Percentiles rank a stretch among this genome's conserved stretches.
phyloP scores from a whole-genome alignment of 2,888 invertebrate species.

The Stenotaenia linearis region DNA sequence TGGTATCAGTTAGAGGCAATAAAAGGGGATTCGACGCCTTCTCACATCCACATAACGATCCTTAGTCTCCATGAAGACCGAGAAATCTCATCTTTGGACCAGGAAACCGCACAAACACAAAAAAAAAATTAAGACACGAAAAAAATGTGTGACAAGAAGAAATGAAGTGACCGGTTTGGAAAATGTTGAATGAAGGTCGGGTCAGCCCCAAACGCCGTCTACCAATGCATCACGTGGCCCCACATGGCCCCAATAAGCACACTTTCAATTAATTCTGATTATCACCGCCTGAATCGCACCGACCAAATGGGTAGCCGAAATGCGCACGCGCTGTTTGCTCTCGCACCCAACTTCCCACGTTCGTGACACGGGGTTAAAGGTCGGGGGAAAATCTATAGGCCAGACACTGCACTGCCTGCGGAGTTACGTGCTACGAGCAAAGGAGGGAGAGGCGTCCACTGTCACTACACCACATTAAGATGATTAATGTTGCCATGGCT shows the following conservation, averaged over 20 bases:
- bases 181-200: background rate
- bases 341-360: slow-evolving; percentile 9
- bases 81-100: slow-evolving; percentile 1
- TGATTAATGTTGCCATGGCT: slow-evolving; percentile 15
- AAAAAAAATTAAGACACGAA: no score
- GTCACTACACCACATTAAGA: slow-evolving; percentile 14
- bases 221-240: slow-evolving; percentile 6
- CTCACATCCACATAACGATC: slow-evolving; percentile 29
- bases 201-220: background rate
- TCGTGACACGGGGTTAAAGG: background rate
- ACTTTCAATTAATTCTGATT: slow-evolving; percentile 30
- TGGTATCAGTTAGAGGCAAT: slow-evolving; percentile 32
- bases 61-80: slow-evolving; percentile 7
- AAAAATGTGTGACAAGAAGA: background rate
- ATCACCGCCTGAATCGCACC: slow-evolving; percentile 19
- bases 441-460: background rate
- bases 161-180: background rate
- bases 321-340: slow-evolving; percentile 19
- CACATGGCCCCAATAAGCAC: slow-evolving; percentile 21
- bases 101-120: background rate
- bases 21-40: slow-evolving; percentile 27
- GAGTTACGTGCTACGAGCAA: background rate
- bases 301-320: background rate
- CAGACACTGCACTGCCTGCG: slow-evolving; percentile 19
- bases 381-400: slow-evolving; percentile 8